Conservation (phyloP, 2,888 invertebrate genomes). For the Ypsolopha scabrella region DNA sequence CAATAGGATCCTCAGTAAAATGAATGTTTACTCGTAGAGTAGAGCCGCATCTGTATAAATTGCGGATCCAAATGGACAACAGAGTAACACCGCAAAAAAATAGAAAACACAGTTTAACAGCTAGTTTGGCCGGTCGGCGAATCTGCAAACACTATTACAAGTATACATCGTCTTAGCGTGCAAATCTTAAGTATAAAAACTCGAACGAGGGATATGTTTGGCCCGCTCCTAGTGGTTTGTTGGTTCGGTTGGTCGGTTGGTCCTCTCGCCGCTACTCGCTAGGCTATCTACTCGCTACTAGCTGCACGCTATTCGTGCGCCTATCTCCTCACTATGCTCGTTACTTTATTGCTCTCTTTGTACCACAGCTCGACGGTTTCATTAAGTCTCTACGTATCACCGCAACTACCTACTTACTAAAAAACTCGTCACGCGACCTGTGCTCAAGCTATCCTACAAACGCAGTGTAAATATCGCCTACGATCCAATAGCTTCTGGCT, state of each 20-base stretch:
- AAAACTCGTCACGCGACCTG: conserved; percentile 21
- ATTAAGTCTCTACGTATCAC: conserved; percentile 67
- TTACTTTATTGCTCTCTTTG: conserved; percentile 63
- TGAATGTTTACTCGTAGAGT: too few relatives aligned
- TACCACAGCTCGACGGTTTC: conserved; percentile 67
- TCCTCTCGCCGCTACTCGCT: conserved; percentile 35
- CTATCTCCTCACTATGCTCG: conserved; percentile 36
- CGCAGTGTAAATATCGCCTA: conserved; percentile 38
- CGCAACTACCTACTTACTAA: conserved; percentile 45
- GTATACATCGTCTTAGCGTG: too few relatives aligned
- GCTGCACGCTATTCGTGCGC: conserved; percentile 44
- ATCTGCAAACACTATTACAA: too few relatives aligned
- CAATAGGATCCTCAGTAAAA: too few relatives aligned
- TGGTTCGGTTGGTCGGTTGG: conserved; percentile 28
- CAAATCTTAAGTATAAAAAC: too few relatives aligned
- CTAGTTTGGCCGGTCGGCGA: too few relatives aligned
- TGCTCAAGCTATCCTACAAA: conserved; percentile 39
- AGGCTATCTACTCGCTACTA: conserved; percentile 20
- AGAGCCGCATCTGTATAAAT: too few relatives aligned
- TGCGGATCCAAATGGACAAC: too few relatives aligned
- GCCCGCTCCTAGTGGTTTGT: too few relatives aligned
- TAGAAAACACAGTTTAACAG: too few relatives aligned
- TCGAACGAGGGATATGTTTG: too few relatives aligned
- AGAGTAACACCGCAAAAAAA: too few relatives aligned
- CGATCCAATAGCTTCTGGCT: conserved; percentile 47